Base-by-base conservation (phyloP, 2,113 vertebrate genomes). In the Triplophysa dalaica region DNA sequence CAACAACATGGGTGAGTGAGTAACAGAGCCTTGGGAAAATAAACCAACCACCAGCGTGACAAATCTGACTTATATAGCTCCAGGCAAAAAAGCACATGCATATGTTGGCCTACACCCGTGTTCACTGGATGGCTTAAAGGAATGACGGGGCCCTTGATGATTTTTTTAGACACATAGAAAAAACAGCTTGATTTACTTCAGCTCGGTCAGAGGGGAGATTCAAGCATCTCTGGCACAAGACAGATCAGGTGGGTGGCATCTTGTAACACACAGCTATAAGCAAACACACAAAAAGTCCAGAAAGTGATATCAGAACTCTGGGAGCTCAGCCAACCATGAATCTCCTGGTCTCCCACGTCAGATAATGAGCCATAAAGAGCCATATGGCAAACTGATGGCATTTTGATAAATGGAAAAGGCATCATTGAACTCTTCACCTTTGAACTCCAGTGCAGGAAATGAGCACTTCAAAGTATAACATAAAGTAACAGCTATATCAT, bases 371-470 rank as follows among this genome's bases (percentile, higher is more conserved):
- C 9, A 45, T 45, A 45, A 80, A 78, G 45, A 38, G 72, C 69
- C 78, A 78, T 70, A 75, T 72, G 60, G 70, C 52, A 41, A 50
- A 52, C 64, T 78, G 75, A 52, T 75, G 75, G 54, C 58, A 56
- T 66, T 56, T 79, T 22, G 50, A 41, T 69, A 72, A 81, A 84
- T 45, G 76, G 13, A 4, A 52, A 50, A 72, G 29, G 38, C 1
- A 24, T 6, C 21, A 45, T 4, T 16, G 29, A 73, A 48, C 22
- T 62, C 5, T 13, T 62, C 41, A 63, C 41, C 29, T 14, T 24
- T 29, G 14, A 56, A 41, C 52, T 69, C n/a, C 19, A 50, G 33
- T 70, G 33, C n/a, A n/a, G n/a, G n/a, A n/a, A n/a, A n/a, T n/a
- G n/a, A 9, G 45, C 13, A 43, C 14, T 16, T 29, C 21, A 58